Conservation (phyloP, 2,113 vertebrate genomes). For the Psilopsiagon aurifrons region DNA sequence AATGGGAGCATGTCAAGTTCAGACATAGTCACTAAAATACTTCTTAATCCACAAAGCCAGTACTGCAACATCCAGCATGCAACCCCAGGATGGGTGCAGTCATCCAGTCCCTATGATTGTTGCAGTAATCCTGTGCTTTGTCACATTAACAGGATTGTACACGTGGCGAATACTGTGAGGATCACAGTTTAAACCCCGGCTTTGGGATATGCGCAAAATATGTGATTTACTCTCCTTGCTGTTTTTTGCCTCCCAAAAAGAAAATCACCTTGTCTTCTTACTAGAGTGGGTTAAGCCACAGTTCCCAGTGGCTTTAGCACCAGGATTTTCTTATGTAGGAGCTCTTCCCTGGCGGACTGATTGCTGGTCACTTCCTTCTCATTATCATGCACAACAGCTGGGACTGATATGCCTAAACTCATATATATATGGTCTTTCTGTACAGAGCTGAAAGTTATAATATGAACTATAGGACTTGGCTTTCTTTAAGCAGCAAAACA, state of each 20-base stretch:
- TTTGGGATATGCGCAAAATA: background rate
- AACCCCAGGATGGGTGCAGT: background rate
- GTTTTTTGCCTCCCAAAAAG: background rate
- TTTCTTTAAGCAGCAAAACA: background rate
- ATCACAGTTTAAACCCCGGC: background rate
- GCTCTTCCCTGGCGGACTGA: background rate
- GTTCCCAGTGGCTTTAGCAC: background rate
- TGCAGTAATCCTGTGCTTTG: background rate
- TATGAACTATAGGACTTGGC: slow-evolving; percentile 16
- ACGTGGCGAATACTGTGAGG: background rate
- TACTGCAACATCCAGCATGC: background rate
- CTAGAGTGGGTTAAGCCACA: background rate
- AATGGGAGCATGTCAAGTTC: fast-evolving
- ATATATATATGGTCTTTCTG: background rate
- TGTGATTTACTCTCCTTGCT: background rate
- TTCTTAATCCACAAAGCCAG: background rate
- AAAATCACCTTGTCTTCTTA: background rate
- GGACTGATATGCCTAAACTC: background rate
- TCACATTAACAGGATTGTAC: background rate
- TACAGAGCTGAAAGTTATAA: background rate
- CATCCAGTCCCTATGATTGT: background rate
- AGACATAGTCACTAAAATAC: background rate
- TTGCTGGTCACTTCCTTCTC: background rate
- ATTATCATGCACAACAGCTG: background rate
- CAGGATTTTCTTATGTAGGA: background rate